Evolutionary conservation across 92 coral and sea anemone genomes (phyloP), one percentile per base, ranked within the genome.

Genomic region (Palythoa caribaeorum): DNA sequence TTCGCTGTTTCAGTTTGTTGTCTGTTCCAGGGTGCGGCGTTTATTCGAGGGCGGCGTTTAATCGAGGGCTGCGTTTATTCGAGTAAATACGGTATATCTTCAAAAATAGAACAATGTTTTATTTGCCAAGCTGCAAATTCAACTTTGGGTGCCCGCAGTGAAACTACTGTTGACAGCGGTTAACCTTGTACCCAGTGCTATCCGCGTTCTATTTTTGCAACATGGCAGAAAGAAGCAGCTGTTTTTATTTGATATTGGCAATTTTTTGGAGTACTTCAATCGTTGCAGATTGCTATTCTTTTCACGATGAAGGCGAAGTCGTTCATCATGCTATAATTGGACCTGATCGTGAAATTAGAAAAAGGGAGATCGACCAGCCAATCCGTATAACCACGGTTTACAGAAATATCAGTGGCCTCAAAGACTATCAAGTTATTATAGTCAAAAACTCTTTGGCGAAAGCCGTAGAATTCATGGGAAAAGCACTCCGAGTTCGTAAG

Each of bases 221-320:
- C 66, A 90, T 92, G 97, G 92, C 92, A 88, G 91, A 65, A 73
- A 37, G 53, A 77, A 57, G 71, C 83, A 79, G 81, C 51, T 40
- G 77, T 60, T 52, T 60, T 83, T 83, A 47, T 60, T 59, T 77
- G 76, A 70, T 92, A 38, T 63, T 89, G 77, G 76, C 84, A 62
- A 57, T 92, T 70, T 78, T 48, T 13, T 40, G 57, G 28, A 84
- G 70, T 51, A 69, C 80, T 38, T 80, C 60, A 76, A 51, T 71
- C 54, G 59, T 70, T 62, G 40, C 79, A 7, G 66, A 74, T 13
- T 80, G 85, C 79, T 79, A 86, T 81, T 81, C 65, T 71, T 78
- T 94, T 62, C 93, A 88, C 71, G 97, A 97, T 87, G 84, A 93
- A 15, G 98, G 92, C 50, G 97, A 92, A 57, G 90, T 91, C 55